Percentiles rank a stretch among this genome's conserved stretches.
Conservation (phyloP, 2,113 vertebrate genomes). For the Hemiscyllium ocellatum region DNA sequence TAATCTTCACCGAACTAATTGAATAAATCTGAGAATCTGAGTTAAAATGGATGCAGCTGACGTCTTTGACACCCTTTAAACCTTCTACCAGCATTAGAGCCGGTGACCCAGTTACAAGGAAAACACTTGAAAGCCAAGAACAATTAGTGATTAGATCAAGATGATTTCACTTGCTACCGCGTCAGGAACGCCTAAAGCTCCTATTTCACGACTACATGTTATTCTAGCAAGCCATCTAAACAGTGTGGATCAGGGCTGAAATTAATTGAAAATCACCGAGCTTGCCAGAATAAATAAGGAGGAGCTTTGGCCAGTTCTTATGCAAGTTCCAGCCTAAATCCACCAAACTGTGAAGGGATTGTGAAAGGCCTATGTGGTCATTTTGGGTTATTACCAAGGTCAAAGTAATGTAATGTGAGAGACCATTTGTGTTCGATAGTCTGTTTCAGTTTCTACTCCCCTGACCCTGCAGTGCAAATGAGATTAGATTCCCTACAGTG, state of each 20-base stretch:
- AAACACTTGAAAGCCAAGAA: neutral
- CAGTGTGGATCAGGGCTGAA: neutral
- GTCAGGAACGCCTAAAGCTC: neutral
- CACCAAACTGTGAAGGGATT: too few species aligned
- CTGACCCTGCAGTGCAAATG: neutral
- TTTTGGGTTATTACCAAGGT: neutral
- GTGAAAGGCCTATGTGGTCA: neutral
- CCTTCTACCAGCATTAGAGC: neutral
- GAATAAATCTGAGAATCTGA: neutral
- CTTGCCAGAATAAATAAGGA: neutral
- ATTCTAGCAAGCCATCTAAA: neutral
- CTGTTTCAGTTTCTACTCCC: neutral
- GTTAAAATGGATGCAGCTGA: neutral
- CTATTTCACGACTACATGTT: conserved; percentile 3
- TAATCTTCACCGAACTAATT: neutral
- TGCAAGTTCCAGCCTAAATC: neutral
- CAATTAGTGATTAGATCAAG: conserved; percentile 25
- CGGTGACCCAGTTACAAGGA: neutral
- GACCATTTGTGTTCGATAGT: neutral
- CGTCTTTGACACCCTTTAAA: neutral
- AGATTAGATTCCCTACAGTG: too few species aligned
- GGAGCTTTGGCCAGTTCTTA: neutral
- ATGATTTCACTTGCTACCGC: conserved; percentile 18
- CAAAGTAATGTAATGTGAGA: too few species aligned
- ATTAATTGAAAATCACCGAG: neutral